Evolutionary conservation across 1,140 invertebrate species (phyloP).

Genomic region (Apis florea): DNA sequence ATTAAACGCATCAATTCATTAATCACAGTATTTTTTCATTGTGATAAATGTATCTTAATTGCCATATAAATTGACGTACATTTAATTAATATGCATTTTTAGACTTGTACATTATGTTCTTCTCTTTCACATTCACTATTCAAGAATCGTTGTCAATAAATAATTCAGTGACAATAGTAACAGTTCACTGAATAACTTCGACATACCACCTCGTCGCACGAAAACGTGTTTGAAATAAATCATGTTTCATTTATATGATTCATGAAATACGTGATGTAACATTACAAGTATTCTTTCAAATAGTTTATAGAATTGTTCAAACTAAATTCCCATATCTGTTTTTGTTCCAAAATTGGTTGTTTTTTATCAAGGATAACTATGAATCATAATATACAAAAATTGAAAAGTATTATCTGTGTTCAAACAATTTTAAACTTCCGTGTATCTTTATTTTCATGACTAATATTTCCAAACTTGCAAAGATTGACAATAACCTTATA

Average conservation of each 20-base stretch:
- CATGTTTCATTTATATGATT: slow-evolving; percentile 25
- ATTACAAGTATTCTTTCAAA: neutral
- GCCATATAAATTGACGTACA: slow-evolving; percentile 13
- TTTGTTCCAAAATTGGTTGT: neutral
- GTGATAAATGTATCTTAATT: neutral
- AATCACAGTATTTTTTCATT: neutral
- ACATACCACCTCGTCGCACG: slow-evolving; percentile 42
- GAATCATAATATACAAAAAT: neutral
- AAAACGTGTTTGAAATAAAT: slow-evolving; percentile 56
- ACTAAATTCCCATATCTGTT: neutral
- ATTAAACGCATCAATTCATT: neutral
- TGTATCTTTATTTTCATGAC: neutral
- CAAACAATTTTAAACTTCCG: neutral
- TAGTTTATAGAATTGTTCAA: neutral
- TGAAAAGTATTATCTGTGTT: neutral
- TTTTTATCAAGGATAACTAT: neutral
- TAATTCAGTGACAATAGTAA: slow-evolving; percentile 60
- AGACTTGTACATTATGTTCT: slow-evolving; percentile 4
- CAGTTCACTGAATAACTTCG: slow-evolving; percentile 46
- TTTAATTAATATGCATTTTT: slow-evolving; percentile 28
- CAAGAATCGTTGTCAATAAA: slow-evolving; percentile 35
- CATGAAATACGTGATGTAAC: neutral
- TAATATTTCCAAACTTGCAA: neutral
- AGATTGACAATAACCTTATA: neutral
- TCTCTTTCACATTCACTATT: slow-evolving; percentile 50